These are phyloP conservation scores for Eunapius fragilis DNA, from an alignment of 37 sponge, comb jelly and placozoan species.

Conservation along the genomic window DNA sequence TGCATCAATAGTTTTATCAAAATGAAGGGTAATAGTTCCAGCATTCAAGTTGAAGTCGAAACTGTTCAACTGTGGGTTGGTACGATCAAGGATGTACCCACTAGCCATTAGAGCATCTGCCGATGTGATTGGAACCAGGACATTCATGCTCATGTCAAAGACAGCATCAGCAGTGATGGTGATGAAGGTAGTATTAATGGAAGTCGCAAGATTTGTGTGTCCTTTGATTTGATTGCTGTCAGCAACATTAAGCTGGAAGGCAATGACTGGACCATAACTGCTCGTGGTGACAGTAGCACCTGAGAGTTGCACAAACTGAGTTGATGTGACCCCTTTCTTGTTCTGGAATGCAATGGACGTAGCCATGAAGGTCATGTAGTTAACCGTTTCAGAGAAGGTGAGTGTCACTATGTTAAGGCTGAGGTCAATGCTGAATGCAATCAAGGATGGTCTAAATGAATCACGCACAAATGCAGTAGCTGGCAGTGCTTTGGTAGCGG, in stretches of 20 bases:
- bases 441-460: slow-evolving; percentile 60
- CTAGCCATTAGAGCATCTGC: slow-evolving; percentile 47
- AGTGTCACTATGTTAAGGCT: slow-evolving; percentile 54
- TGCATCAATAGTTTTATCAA: slow-evolving; percentile 87
- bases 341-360: slow-evolving; percentile 68
- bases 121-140: slow-evolving; percentile 70
- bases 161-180: slow-evolving; percentile 78
- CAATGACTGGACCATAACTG: slow-evolving; percentile 26
- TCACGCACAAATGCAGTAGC: slow-evolving; percentile 75
- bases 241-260: slow-evolving; percentile 32
- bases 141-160: slow-evolving; percentile 85
- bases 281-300: slow-evolving; percentile 47
- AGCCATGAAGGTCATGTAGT: slow-evolving; percentile 59
- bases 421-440: slow-evolving; percentile 48
- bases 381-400: slow-evolving; percentile 86
- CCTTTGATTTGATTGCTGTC: slow-evolving; percentile 69
- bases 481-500: slow-evolving; percentile 17
- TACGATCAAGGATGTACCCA: slow-evolving; percentile 61
- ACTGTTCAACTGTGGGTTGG: slow-evolving; percentile 37
- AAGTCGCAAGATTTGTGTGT: slow-evolving; percentile 39
- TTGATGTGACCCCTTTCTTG: not conserved
- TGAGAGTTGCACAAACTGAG: slow-evolving; percentile 51
- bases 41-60: slow-evolving; percentile 77
- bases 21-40: slow-evolving; percentile 63
- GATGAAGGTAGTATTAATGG: slow-evolving; percentile 64